Conservation (phyloP, 2,113 vertebrate genomes). For the Phrynosoma blainvillii region DNA sequence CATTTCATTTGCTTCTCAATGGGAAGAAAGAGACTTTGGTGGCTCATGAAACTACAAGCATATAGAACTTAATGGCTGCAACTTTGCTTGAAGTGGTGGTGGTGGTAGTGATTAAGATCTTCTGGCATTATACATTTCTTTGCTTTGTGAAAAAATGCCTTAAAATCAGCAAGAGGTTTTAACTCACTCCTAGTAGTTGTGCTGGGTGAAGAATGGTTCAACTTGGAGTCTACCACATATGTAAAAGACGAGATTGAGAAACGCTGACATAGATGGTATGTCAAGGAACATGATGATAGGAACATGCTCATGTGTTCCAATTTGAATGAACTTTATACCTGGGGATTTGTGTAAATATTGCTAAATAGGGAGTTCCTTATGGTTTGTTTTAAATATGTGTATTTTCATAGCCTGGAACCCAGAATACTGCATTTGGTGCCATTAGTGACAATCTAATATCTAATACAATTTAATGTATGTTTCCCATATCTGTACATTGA, state of each 20-base stretch:
- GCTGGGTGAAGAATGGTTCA: not conserved
- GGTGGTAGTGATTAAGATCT: not conserved
- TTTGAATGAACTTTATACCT: not conserved
- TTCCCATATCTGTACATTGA: not conserved
- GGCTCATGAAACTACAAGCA: not conserved
- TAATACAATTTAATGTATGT: not conserved
- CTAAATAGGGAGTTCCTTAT: not conserved
- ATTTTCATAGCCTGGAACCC: not conserved
- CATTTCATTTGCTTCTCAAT: constrained; percentile 39
- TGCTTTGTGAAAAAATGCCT: not conserved
- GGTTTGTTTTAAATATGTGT: not conserved
- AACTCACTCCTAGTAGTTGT: not conserved
- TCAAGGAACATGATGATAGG: too few relatives aligned
- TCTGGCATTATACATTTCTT: not conserved
- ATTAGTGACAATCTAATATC: not conserved
- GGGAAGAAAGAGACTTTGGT: constrained; percentile 30
- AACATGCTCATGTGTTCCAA: not conserved
- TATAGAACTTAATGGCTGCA: not conserved
- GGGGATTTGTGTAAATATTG: not conserved
- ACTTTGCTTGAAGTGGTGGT: not conserved
- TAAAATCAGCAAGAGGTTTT: not conserved
- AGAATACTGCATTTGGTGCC: not conserved
- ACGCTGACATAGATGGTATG: not conserved
- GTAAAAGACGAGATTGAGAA: not conserved
- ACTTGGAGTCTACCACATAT: not conserved